Base-by-base conservation (phyloP, 1,140 invertebrate genomes). In the Sinonovacula constricta region DNA sequence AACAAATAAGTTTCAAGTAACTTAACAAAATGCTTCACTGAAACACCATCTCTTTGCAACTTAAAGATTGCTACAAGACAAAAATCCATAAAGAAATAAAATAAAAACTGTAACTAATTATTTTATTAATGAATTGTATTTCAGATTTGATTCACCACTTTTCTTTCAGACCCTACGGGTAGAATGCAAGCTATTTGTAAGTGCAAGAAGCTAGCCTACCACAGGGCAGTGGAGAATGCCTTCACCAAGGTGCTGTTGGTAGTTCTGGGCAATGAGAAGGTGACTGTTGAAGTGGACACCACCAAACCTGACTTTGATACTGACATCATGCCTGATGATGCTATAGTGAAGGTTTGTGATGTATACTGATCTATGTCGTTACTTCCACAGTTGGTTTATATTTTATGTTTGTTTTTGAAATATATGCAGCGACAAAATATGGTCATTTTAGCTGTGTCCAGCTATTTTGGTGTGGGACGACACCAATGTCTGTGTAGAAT, bases 201-300 rank as follows among this genome's bases (percentile, higher is more conserved):
- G 67, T 80, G 77, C 53, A 85, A 84, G 65, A 89, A 89, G 62
- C 30, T 85, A 14, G 76, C 85, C 24, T 78, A 85, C 30, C 83
- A 85, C 72, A 62, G 82, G 49, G 85, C 88, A 4, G 24, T 86
- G 51, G 83, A 88, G 63, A 83, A 88, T 66, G 86, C 88, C n/a
- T 89, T 89, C 63, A 83, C 83, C 31, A 84, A 82, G 68, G 63
- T 88, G 1, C 71, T 89, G 15, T 49, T 89, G 45, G 70, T 88
- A 33, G 82, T 85, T 7, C 70, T 88, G 4, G 53, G 70, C 24
- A 85, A 84, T 39, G 87, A 87, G 1, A 89, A 89, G 74, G 85
- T 88, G 0, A 68, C 67, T 14, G 87, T 86, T 0, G 88, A 89
- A 66, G 67, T 88, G 22, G 82, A 88, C 57, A 87, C 87, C 0